Percentiles rank a stretch among this genome's conserved stretches.
Conservation (phyloP, 1,140 invertebrate species). For the Orius laevigatus region DNA sequence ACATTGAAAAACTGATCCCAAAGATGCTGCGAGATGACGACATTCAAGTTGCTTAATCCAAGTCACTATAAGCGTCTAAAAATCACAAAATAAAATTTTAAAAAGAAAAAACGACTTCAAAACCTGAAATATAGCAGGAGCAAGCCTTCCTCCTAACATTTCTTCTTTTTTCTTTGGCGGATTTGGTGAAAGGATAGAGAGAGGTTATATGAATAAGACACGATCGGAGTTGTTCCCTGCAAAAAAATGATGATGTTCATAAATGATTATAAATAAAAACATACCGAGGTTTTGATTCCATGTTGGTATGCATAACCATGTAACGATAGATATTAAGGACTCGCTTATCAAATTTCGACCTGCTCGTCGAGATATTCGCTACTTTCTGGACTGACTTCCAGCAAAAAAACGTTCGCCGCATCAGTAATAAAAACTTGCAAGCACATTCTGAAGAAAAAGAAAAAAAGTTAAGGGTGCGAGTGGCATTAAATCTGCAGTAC, state of each 20-base stretch:
- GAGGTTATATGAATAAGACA: slow-evolving; percentile 87
- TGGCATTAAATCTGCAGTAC: too few species aligned
- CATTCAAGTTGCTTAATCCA: slow-evolving; percentile 95
- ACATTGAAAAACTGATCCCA: slow-evolving; percentile 91
- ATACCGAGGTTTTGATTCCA: slow-evolving; percentile 87
- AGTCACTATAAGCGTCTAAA: slow-evolving; percentile 93
- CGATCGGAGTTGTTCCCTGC: slow-evolving; percentile 68
- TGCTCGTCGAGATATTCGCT: slow-evolving; percentile 59
- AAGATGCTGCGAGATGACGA: slow-evolving; percentile 66
- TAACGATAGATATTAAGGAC: slow-evolving; percentile 93
- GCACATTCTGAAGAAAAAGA: slow-evolving; percentile 52
- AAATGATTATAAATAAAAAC: too few species aligned
- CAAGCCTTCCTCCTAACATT: slow-evolving; percentile 64
- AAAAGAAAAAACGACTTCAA: slow-evolving; percentile 1
- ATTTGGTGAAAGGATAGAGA: slow-evolving; percentile 60
- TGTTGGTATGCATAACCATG: slow-evolving; percentile 90
- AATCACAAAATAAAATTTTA: slow-evolving; percentile 14
- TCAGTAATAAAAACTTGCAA: slow-evolving; percentile 91
- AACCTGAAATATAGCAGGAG: slow-evolving; percentile 70
- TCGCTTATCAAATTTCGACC: slow-evolving; percentile 89
- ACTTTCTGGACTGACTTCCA: slow-evolving; percentile 40
- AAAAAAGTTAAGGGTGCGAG: too few species aligned
- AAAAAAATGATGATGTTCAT: too few species aligned
- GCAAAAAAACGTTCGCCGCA: slow-evolving; percentile 84
- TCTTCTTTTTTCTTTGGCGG: slow-evolving; percentile 57